Evolutionary conservation across 2,113 vertebrate species (phyloP), one percentile per base, ranked within the genome.

Genomic region (Coracopsis vasa): DNA sequence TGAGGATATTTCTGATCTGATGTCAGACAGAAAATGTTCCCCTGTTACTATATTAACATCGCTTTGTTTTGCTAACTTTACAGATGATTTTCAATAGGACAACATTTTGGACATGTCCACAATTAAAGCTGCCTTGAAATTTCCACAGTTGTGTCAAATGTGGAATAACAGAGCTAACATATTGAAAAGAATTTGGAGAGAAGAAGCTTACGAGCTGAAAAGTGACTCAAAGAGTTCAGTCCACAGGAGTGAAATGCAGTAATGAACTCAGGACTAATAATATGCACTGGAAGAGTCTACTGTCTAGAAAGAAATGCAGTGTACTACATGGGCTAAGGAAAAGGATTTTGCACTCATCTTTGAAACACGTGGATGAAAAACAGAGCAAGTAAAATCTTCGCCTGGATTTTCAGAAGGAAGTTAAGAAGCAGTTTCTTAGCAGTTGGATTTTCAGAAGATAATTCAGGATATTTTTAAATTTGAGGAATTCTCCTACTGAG

Each of bases 381-480:
- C 12, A 69, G 29, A 95, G 28, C 35, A 82, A 95, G 58, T 58
- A 69, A 94, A 23, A 77, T 54, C 62, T 89, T 87, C 5, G 1
- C 10, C 9, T 66, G 71, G 65, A 74, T 94, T 92, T 96, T 89
- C n/a, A 29, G 53, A 84, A 81, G 33, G 41, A 48, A 0, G 2
- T 27, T 41, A 79, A 75, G 44, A 93, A 91, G 81, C 73, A 27
- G 4, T 73, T 80, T 87, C 35, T 88, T 70, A 93, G 41, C 50
- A 75, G 58, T 7, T 92, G 67, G 58, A 88, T 91, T 81, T 94
- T 65, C 53, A 82, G 41, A 85, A 95, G 80, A 89, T 84, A 74
- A 91, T 79, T 87, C 7, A 50, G 44, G 56, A 84, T 91, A 45
- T 56, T 94, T 91, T 80, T 61, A 62, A 91, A 58, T 82, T 75